Evolutionary conservation across 2,888 invertebrate genomes (phyloP), one percentile per base, ranked within the genome.

Genomic region (Ormia ochracea): DNA sequence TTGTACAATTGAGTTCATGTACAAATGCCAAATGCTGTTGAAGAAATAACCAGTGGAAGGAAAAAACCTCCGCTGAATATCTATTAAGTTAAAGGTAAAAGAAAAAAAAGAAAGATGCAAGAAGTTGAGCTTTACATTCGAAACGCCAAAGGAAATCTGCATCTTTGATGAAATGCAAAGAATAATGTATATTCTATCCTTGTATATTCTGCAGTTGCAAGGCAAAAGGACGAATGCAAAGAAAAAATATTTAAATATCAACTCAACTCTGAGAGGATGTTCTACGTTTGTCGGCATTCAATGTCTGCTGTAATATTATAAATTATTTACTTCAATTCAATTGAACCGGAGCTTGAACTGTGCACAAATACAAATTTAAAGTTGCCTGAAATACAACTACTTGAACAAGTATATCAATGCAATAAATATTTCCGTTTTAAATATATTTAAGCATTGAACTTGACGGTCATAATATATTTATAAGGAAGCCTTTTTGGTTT

Each of bases 161-260:
- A 74, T 78, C 65, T 78, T 61, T 78, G 74, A 70, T 78, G 69
- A 69, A 78, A 74, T 74, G 54, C 12, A 48, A 48, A 69, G 76
- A 28, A 65, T 36, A 45, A 54, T 36, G 36, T 21, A 38, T 9
- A 4, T 28, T 21, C 36, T 14, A 26, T 48, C 28, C 43, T 0
- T 50, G 17, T 56, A 41, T 50, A 21, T 54, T 3, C 10, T 48
- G 28, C 45, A 66, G 31, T 28, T 61, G 61, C 33, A 54, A n/a
- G 33, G 43, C 14, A 41, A 74, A 52, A 36, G 2, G 59, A 31
- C 9, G 41, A 10, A 48, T 45, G 58, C 56, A 63, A 75, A 45
- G 50, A 38, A 72, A 72, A 61, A 75, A 72, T 80, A 75, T 80
- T 80, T 75, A 80, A 72, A 75, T 75, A 66, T 43, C 59, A 70